Conservation (phyloP, 2,113 vertebrate genomes). For the Arizona elegans region DNA sequence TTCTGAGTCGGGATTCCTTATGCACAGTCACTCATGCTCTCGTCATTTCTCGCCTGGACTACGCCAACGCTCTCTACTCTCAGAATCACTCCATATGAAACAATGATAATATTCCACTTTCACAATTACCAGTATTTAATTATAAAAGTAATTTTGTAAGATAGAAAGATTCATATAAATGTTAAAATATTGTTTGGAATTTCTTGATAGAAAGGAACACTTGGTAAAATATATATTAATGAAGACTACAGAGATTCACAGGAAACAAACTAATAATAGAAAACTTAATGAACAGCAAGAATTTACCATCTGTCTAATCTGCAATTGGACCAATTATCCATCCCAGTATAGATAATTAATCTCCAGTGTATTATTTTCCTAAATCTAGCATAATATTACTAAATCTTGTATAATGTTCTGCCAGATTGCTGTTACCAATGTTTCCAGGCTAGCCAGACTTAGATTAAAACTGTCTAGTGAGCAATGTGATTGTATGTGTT, state of each 20-base stretch:
- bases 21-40: too few relatives aligned
- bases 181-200: background rate
- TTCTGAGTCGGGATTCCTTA: too few relatives aligned
- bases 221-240: background rate
- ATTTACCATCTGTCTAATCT: background rate
- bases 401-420: background rate
- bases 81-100: background rate
- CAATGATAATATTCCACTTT: background rate
- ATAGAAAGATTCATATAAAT: background rate
- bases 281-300: background rate
- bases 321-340: background rate
- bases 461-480: background rate
- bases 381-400: background rate
- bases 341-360: background rate
- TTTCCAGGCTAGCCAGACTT: background rate
- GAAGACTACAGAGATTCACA: background rate
- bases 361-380: background rate
- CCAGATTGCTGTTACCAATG: background rate
- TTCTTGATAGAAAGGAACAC: background rate
- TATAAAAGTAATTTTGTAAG: background rate
- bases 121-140: background rate
- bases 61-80: too few relatives aligned
- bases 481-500: background rate
- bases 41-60: too few relatives aligned
- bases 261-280: background rate